phyloP scores from a whole-genome alignment of 2,888 invertebrate species.

The Dasysyrphus albostriatus region DNA sequence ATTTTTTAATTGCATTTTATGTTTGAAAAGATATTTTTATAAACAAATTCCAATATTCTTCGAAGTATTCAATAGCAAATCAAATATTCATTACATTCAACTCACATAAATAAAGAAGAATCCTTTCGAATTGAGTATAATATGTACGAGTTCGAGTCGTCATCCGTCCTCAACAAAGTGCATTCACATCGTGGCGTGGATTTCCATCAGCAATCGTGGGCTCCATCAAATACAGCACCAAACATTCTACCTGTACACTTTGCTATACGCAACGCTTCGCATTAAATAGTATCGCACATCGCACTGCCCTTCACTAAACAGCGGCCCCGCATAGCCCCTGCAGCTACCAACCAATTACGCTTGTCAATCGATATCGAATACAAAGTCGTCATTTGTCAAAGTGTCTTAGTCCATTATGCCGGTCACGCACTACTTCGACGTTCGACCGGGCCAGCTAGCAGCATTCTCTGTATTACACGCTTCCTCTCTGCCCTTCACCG shows the following conservation, averaged over 20 bases:
- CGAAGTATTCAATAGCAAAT: conserved; percentile 19
- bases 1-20: conserved; percentile 60
- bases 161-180: conserved; percentile 50
- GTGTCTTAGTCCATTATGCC: conserved; percentile 59
- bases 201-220: conserved; percentile 20
- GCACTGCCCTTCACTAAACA: conserved; percentile 7
- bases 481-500: neutral
- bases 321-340: conserved; percentile 1
- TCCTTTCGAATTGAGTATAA: conserved; percentile 41
- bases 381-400: conserved; percentile 73
- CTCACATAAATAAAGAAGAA: conserved; percentile 53
- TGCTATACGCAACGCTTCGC: conserved; percentile 25
- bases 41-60: conserved; percentile 26
- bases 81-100: conserved; percentile 64
- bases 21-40: neutral
- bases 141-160: conserved; percentile 7
- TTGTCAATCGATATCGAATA: conserved; percentile 72
- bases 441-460: conserved; percentile 26
- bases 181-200: conserved; percentile 58
- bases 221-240: conserved; percentile 13
- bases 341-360: conserved; percentile 65
- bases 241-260: conserved; percentile 6
- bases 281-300: conserved; percentile 28
- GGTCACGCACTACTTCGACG: conserved; percentile 64
- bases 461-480: conserved; percentile 12